Conservation (phyloP, 2,888 invertebrate species). For the Mimumesa dahlbomi region DNA sequence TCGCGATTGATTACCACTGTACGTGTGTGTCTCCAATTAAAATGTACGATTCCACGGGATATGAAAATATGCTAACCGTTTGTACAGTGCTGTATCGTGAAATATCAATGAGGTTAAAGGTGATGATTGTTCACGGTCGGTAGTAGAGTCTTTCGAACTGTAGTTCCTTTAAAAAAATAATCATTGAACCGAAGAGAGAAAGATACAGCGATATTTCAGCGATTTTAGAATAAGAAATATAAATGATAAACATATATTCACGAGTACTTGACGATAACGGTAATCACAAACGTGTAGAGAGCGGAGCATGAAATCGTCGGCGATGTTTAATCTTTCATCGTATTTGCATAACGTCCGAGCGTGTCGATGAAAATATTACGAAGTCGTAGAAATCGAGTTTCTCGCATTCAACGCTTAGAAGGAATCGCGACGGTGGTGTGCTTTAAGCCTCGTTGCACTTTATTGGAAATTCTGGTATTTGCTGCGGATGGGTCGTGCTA, state of each 20-base stretch:
- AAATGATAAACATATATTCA: too few relatives aligned
- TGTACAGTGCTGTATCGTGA: too few relatives aligned
- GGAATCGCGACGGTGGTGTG: slow-evolving; percentile 22
- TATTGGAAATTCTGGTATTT: slow-evolving; percentile 72
- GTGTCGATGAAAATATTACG: slow-evolving; percentile 2
- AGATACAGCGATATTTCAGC: too few relatives aligned
- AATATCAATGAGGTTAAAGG: too few relatives aligned
- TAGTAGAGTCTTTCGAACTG: too few relatives aligned
- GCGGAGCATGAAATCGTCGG: too few relatives aligned
- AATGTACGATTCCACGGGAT: slow-evolving; percentile 11
- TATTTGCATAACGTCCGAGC: slow-evolving; percentile 2
- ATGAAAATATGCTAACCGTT: slow-evolving; percentile 5
- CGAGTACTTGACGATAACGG: too few relatives aligned
- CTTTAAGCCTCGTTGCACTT: slow-evolving; percentile 63
- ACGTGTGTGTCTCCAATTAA: slow-evolving; percentile 28
- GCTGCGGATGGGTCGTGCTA: slow-evolving; percentile 61
- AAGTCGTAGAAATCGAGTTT: slow-evolving; percentile 28
- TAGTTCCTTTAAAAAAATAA: background rate
- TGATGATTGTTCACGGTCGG: too few relatives aligned
- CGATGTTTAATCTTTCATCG: background rate
- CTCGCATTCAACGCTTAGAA: slow-evolving; percentile 25
- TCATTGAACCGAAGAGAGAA: background rate
- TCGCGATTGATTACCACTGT: slow-evolving; percentile 49
- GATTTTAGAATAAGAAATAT: too few relatives aligned
- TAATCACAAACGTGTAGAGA: too few relatives aligned